Percentiles rank a stretch among this genome's conserved stretches.
Evolutionary conservation across 2,797 vertebrate species (phyloP).

Genomic region (Falco berigora): DNA sequence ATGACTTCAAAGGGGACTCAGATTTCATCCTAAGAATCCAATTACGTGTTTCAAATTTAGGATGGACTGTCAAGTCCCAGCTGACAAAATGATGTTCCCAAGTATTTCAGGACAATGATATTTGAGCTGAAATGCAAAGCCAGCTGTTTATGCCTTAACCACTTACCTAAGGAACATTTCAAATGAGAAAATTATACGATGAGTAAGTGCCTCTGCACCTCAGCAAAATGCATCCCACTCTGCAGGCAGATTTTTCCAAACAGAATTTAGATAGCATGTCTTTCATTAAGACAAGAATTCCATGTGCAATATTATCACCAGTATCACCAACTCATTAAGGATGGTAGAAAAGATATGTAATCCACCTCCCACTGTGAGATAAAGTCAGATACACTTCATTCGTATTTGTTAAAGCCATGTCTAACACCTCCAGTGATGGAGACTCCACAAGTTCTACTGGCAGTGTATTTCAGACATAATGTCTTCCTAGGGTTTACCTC

Average conservation of each 20-base stretch:
- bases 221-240: background rate
- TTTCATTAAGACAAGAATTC: background rate
- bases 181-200: constrained; percentile 4
- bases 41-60: constrained; percentile 44
- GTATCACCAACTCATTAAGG: background rate
- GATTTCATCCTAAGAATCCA: constrained; percentile 51
- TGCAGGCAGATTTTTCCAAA: background rate
- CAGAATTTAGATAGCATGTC: background rate
- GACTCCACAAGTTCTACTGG: background rate
- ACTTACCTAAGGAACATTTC: background rate
- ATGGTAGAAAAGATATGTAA: background rate
- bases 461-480: background rate
- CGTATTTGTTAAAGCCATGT: background rate
- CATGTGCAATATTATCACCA: background rate
- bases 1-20: constrained; percentile 23
- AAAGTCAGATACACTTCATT: background rate
- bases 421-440: background rate
- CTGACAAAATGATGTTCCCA: constrained; percentile 35
- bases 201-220: background rate
- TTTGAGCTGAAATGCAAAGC: constrained; percentile 17
- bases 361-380: background rate
- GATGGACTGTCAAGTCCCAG: constrained; percentile 33
- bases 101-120: constrained; percentile 37
- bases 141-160: constrained; percentile 13
- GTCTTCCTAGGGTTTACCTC: background rate